Conservation (phyloP, 2,888 invertebrate species). For the Torymus auratus region DNA sequence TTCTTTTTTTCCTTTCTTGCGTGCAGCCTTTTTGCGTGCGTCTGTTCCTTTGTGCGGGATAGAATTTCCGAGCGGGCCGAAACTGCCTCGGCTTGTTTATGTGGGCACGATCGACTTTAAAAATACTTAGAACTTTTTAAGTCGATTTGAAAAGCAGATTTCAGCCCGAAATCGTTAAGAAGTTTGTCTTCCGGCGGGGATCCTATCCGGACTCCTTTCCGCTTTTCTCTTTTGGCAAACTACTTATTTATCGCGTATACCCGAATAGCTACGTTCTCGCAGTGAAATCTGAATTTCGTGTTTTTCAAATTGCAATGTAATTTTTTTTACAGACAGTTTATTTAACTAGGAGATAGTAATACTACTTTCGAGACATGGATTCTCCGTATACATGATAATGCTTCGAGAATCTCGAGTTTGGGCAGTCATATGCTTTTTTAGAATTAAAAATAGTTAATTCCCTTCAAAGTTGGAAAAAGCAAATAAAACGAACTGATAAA, state of each 20-base stretch:
- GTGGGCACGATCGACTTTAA: conserved; percentile 49
- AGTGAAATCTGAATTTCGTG: conserved; percentile 3
- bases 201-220: background rate
- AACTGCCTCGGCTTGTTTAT: conserved; percentile 39
- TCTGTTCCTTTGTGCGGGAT: background rate
- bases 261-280: background rate
- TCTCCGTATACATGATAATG: too few relatives aligned
- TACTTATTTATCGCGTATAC: conserved; percentile 31
- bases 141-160: conserved; percentile 55
- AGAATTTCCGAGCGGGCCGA: background rate
- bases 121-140: conserved; percentile 53
- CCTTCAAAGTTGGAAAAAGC: too few relatives aligned
- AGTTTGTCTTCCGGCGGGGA: conserved; percentile 34
- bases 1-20: background rate
- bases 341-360: too few relatives aligned
- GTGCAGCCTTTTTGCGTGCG: background rate
- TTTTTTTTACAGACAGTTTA: too few relatives aligned
- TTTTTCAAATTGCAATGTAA: conserved; percentile 8
- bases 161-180: conserved; percentile 16
- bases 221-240: conserved; percentile 4
- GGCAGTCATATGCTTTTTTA: too few relatives aligned
- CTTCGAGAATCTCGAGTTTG: too few relatives aligned
- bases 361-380: too few relatives aligned
- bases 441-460: too few relatives aligned
- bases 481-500: too few relatives aligned